Evolutionary conservation across 2,797 vertebrate genomes (phyloP), one percentile per base, ranked within the genome.

Genomic region (Odontamblyopus lacepedii): DNA sequence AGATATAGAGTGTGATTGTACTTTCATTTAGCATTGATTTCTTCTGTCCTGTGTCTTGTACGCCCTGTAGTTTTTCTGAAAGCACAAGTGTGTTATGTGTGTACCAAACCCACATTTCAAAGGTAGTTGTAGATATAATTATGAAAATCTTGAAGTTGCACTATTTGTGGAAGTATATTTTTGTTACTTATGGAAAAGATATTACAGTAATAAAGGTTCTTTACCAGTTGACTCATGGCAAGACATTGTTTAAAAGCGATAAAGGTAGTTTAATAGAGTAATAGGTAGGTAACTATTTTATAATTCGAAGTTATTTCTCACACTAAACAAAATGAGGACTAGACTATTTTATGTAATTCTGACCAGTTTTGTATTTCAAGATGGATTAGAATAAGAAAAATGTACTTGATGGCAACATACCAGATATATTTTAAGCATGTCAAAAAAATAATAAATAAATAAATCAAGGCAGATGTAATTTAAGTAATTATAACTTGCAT

Each of bases 1-100:
- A 67, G 78, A 32, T 70, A 59, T 69, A 55, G n/a, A 61, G 32
- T 76, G 44, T 63, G 41, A 15, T 12, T 50, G 44, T 66, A 13
- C 38, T 62, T 78, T 30, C 11, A 6, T 73, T 69, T 67, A 56
- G 67, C 38, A 60, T 75, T 83, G 72, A 50, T 72, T 73, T 67
- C 76, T 66, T 30, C 0, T 4, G 48, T 75, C 1, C 0, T 50
- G 82, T 85, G 70, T 76, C 23, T n/a, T 78, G 59, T 81, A 56
- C 75, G 63, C 71, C 63, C 60, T 0, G 19, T 83, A 82, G 78
- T 70, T 82, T 71, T 72, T 73, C 51, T 87, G 68, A 83, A 85
- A 88, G 89, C 83, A 83, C 80, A 88, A 83, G 27, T n/a, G 18
- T 65, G 44, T 72, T 67, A 79, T 76, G 27, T 50, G 71, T 77